Evolutionary conservation across 2,113 vertebrate genomes (phyloP).

Genomic region (Gymnorhina tibicen): DNA sequence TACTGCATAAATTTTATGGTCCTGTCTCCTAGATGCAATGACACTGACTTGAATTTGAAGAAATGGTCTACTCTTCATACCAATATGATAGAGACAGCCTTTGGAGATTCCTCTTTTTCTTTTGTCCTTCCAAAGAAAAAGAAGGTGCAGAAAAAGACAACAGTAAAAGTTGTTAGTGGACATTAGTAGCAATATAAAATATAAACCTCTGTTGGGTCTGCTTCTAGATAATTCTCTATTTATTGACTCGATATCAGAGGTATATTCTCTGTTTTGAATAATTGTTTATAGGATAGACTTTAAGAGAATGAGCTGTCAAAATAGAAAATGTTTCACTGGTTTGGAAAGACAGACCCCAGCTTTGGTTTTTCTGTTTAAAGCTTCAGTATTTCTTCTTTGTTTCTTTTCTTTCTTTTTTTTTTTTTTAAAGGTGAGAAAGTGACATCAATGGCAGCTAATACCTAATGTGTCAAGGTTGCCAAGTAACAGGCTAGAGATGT

Average conservation of each 20-base stretch:
- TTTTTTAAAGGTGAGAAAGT: neutral
- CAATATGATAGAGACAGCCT: neutral
- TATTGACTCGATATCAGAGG: neutral
- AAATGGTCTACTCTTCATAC: neutral
- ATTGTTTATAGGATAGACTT: neutral
- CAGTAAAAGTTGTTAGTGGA: neutral
- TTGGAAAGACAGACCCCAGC: neutral
- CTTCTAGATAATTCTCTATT: neutral
- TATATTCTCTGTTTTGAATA: neutral
- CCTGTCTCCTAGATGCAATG: neutral
- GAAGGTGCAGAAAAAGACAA: neutral
- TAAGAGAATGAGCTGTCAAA: neutral
- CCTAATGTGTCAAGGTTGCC: slow-evolving; percentile 34
- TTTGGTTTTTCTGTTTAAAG: neutral
- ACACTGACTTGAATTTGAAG: neutral
- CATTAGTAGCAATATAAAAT: neutral
- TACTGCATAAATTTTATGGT: neutral
- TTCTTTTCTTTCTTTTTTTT: rapidly evolving
- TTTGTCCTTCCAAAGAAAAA: neutral
- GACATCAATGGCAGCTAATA: neutral
- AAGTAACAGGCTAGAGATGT: slow-evolving; percentile 6
- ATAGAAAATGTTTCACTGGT: neutral
- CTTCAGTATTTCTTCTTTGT: neutral
- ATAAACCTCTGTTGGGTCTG: neutral
- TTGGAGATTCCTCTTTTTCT: neutral